These are phyloP conservation scores for Engraulis encrasicolus DNA, from an alignment of 2,113 vertebrate species.

Conservation along the genomic window DNA sequence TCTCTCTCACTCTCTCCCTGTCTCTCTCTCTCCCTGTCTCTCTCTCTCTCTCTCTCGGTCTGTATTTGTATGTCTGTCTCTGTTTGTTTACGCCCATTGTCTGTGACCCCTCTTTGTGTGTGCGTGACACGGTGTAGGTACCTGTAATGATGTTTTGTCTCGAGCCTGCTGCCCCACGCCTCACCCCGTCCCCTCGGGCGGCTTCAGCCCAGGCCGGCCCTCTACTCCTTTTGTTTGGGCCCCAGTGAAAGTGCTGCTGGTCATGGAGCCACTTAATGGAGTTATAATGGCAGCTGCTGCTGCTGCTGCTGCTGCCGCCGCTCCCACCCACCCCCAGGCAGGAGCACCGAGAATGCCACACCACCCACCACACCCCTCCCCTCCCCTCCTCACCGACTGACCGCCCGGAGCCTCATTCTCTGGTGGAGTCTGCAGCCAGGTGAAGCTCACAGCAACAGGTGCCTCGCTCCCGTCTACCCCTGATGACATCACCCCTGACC, in stretches of 20 bases:
- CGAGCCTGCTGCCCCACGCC: no score
- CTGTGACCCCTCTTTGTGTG: no score
- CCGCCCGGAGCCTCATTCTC: background rate
- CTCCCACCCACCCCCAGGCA: slow-evolving; percentile 20
- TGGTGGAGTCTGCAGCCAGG: slow-evolving; percentile 1
- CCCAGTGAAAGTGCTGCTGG: slow-evolving; percentile 47
- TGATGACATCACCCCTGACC: background rate
- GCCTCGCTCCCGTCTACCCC: background rate
- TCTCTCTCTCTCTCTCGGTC: no score
- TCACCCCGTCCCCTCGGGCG: slow-evolving; percentile 24
- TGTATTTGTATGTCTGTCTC: no score
- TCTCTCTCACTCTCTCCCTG: no score
- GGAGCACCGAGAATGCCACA: slow-evolving; percentile 18
- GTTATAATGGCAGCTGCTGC: slow-evolving; percentile 62
- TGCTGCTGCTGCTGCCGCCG: slow-evolving; percentile 45
- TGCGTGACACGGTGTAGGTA: no score
- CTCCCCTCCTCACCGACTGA: no score
- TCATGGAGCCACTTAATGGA: slow-evolving; percentile 41
- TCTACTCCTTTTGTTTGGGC: slow-evolving; percentile 1
- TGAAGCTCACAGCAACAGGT: slow-evolving; percentile 18
- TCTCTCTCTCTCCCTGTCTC: no score
- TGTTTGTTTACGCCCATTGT: no score
- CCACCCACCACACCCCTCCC: slow-evolving; percentile 46
- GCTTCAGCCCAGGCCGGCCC: no score
- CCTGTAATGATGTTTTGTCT: slow-evolving; percentile 15